phyloP scores from a whole-genome alignment of 2,888 invertebrate genomes.

The Pharmacophagus antenor region DNA sequence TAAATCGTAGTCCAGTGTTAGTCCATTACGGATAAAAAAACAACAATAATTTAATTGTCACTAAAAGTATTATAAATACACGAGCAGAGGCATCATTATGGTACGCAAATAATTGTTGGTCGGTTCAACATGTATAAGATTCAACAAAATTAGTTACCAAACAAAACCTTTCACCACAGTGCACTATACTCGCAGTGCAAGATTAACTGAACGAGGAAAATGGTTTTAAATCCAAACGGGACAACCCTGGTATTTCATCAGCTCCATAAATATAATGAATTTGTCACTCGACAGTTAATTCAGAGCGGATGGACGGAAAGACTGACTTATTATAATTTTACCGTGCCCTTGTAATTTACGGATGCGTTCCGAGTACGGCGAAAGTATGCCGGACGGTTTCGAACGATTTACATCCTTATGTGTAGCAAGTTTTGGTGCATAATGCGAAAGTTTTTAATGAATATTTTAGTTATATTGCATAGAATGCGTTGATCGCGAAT shows the following conservation, averaged over 20 bases:
- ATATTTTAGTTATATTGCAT: slow-evolving; percentile 19
- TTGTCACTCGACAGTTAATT: slow-evolving; percentile 58
- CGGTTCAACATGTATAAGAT: neutral
- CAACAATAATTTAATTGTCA: too few species aligned
- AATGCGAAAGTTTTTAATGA: neutral
- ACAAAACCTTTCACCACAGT: slow-evolving; percentile 9
- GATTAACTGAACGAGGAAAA: slow-evolving; percentile 31
- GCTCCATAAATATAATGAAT: slow-evolving; percentile 55
- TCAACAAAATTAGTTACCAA: neutral
- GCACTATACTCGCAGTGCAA: slow-evolving; percentile 13
- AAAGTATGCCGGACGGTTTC: slow-evolving; percentile 22
- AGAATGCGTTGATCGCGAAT: slow-evolving; percentile 21
- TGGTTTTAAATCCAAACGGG: slow-evolving; percentile 31
- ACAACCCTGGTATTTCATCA: slow-evolving; percentile 49
- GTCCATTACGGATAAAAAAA: too few species aligned
- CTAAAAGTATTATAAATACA: too few species aligned
- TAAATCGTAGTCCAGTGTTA: too few species aligned
- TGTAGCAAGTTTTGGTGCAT: neutral
- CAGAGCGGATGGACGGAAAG: slow-evolving; percentile 43
- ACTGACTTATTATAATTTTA: slow-evolving; percentile 51
- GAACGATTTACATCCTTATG: slow-evolving; percentile 7
- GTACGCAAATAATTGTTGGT: neutral
- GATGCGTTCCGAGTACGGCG: slow-evolving; percentile 32
- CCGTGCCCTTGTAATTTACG: slow-evolving; percentile 37
- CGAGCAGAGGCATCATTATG: neutral